phyloP scores from a whole-genome alignment of 2,888 invertebrate genomes.

The Cheiracanthium punctorium region DNA sequence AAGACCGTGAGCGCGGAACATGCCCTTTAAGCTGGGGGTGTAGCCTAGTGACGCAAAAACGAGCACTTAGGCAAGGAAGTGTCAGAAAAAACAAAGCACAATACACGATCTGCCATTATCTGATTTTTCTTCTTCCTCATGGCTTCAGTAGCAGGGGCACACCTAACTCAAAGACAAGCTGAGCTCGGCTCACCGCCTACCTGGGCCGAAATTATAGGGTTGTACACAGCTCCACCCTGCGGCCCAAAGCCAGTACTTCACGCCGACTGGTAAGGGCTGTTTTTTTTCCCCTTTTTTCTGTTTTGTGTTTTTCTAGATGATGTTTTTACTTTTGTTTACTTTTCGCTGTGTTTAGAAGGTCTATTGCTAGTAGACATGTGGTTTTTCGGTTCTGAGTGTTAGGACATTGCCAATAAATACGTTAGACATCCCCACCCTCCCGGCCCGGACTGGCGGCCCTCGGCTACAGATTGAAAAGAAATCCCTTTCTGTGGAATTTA shows the following conservation, averaged over 20 bases:
- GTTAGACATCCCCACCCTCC: too few species aligned
- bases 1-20: background rate
- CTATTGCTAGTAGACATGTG: too few species aligned
- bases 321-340: too few species aligned
- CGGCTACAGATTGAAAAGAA: too few species aligned
- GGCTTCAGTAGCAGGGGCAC: conserved; percentile 52
- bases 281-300: background rate
- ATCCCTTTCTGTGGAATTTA: too few species aligned
- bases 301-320: too few species aligned
- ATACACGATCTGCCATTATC: conserved; percentile 29
- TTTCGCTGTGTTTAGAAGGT: too few species aligned
- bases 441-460: too few species aligned
- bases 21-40: conserved; percentile 36
- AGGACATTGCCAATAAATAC: too few species aligned
- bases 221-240: conserved; percentile 22
- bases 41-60: conserved; percentile 38
- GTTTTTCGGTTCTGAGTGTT: too few species aligned
- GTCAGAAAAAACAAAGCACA: background rate
- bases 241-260: conserved; percentile 38
- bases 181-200: conserved; percentile 37
- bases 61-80: conserved; percentile 22
- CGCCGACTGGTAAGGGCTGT: conserved; percentile 22
- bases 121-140: conserved; percentile 31
- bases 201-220: conserved; percentile 55
- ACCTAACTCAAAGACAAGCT: conserved; percentile 26